Evolutionary conservation across 1,140 invertebrate species (phyloP), one percentile per base, ranked within the genome.

Genomic region (Campoletis sonorensis): DNA sequence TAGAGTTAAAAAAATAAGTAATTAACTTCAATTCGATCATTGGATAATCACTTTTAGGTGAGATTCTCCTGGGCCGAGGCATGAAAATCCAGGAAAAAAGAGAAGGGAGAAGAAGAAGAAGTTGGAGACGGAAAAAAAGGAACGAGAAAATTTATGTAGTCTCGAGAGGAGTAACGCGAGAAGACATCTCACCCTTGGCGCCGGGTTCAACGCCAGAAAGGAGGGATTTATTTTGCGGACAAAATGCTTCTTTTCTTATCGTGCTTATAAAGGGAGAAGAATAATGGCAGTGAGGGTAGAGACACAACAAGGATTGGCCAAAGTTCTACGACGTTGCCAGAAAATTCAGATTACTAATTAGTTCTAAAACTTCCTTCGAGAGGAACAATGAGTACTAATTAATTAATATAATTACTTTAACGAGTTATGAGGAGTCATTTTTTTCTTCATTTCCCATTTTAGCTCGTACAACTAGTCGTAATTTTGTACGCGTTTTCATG

Each of bases 81-180:
- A 13, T 45, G 40, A 8, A 45, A 45, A 45, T 45, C 4, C n/a
- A n/a, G 18, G n/a, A 21, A 54, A 8, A 4, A 13, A 51, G 51
- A 54, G 18, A 18, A 54, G 18, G 5, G 10, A 54, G 18, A 21
- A 54, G 51, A 51, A 13, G 18, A 51, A 16, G 49, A 51, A 18
- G 51, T 4, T 45, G 40, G 13, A 13, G 8, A 45, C 30, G 51
- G n/a, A 21, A 8, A 54, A 21, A 54, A 54, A 21, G n/a, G n/a
- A 54, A 54, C n/a, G 51, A 54, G n/a, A n/a, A n/a, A 21, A 54
- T 54, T 54, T 54, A 54, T n/a, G 51, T 54, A 54, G 51, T 54
- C 51, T 54, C 51, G 1, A 11, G 51, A 54, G 16, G 16, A 18
- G 51, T 54, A 54, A 54, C 51, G 51, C 51, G 51, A 54, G 51